These are phyloP conservation scores for Drosophila glabriapex DNA, from an alignment of 2,888 invertebrate genomes.

Conservation along the genomic window DNA sequence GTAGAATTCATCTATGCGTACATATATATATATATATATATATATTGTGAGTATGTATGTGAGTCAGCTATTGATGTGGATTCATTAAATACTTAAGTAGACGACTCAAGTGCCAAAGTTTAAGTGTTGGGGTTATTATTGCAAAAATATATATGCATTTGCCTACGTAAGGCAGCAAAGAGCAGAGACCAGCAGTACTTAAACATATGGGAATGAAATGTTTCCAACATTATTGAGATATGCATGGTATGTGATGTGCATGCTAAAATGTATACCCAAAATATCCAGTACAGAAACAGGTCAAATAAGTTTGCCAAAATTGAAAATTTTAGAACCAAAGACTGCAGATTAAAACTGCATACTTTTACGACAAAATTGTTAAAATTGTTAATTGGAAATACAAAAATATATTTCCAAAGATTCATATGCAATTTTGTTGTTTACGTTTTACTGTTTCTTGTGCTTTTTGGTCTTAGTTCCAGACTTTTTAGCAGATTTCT, in stretches of 20 bases:
- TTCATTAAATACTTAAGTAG: conserved; percentile 78
- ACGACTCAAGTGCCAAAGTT: conserved; percentile 72
- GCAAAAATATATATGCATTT: conserved; percentile 53
- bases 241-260: neutral
- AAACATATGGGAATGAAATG: conserved; percentile 16
- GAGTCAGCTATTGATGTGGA: conserved; percentile 36
- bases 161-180: conserved; percentile 18
- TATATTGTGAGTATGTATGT: conserved; percentile 6
- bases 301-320: neutral
- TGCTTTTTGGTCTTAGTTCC: neutral
- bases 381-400: neutral
- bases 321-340: neutral
- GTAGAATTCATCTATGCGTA: conserved; percentile 37
- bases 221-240: neutral
- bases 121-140: conserved; percentile 66
- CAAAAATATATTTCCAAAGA: neutral
- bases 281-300: neutral
- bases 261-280: neutral
- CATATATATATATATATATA: neutral
- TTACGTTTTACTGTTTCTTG: neutral
- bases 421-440: neutral
- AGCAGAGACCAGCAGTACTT: conserved; percentile 1
- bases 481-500: neutral
- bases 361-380: neutral
- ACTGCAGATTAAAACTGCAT: neutral